These are phyloP conservation scores for Hyalella azteca DNA, from an alignment of 2,888 invertebrate genomes.

Conservation along the genomic window DNA sequence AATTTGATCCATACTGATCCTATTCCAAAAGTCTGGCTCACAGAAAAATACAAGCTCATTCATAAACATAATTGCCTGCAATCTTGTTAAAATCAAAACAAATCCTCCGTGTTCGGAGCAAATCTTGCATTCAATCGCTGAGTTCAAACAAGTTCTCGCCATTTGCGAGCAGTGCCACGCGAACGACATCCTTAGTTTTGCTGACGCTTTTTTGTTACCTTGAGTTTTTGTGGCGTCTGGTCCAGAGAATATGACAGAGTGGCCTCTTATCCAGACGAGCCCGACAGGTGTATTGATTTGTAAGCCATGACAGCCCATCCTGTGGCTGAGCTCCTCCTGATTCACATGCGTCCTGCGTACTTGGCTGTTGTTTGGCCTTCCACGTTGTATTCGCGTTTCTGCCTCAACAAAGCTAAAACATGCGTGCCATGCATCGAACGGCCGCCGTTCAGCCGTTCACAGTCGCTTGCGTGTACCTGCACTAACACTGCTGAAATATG, in stretches of 20 bases:
- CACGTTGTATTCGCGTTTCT: no score
- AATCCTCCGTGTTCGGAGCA: no score
- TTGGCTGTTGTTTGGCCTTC: background rate
- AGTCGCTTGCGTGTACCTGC: no score
- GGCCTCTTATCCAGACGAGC: background rate
- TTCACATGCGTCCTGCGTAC: background rate
- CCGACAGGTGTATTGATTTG: conserved; percentile 30
- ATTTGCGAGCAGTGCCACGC: background rate
- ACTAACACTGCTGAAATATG: no score
- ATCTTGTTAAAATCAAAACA: no score
- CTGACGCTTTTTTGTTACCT: background rate
- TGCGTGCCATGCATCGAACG: background rate
- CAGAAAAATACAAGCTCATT: no score
- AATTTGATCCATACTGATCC: no score
- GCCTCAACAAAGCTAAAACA: no score
- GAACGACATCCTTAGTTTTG: conserved; percentile 7
- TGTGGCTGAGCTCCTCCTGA: background rate
- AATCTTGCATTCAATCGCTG: no score
- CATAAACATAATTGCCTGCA: no score
- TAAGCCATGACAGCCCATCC: background rate
- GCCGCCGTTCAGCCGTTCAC: background rate
- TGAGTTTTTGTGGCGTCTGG: background rate
- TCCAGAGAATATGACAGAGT: background rate
- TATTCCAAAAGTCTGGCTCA: no score
- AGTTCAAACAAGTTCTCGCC: background rate